Percentiles rank a stretch among this genome's conserved stretches.
These are phyloP conservation scores for Ceratosolen fusciceps DNA, from an alignment of 1,140 invertebrate species.

Conservation along the genomic window DNA sequence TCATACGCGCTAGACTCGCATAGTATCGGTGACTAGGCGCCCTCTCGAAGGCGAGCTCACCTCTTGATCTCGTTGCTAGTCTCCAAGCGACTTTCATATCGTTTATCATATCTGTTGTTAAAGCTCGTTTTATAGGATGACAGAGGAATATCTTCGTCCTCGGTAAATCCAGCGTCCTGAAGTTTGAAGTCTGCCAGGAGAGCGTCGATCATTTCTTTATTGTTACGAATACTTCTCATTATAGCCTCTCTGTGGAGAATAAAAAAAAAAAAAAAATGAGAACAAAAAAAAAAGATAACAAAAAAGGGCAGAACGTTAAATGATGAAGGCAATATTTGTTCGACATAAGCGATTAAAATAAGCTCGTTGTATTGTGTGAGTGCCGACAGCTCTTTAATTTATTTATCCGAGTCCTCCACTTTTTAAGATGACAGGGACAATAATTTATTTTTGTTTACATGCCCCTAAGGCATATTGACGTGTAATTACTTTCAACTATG, in stretches of 20 bases:
- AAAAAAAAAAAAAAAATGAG: too few relatives aligned
- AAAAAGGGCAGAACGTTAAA: background rate
- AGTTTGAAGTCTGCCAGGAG: constrained; percentile 78
- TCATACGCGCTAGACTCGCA: background rate
- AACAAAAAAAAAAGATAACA: too few relatives aligned
- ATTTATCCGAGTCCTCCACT: background rate
- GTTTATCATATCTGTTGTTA: constrained; percentile 52
- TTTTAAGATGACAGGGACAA: background rate
- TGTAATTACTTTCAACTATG: background rate
- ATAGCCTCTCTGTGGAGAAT: constrained; percentile 77
- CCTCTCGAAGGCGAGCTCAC: constrained; percentile 51
- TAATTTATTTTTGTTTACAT: background rate
- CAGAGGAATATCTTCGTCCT: constrained; percentile 43
- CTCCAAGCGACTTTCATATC: constrained; percentile 64
- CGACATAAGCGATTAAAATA: background rate
- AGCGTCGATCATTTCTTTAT: constrained; percentile 79
- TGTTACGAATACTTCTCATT: constrained; percentile 78
- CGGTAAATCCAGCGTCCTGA: constrained; percentile 54
- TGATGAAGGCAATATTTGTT: constrained; percentile 1
- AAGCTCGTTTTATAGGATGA: constrained; percentile 54
- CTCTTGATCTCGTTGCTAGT: constrained; percentile 67
- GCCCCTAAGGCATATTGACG: background rate
- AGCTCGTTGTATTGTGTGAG: background rate
- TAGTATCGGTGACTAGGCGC: background rate
- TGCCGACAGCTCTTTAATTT: background rate